A percentile compares a stretch with the other conserved stretches of the same genome.
phyloP scores from a whole-genome alignment of 2,888 invertebrate genomes.

The Graphium colonna region DNA sequence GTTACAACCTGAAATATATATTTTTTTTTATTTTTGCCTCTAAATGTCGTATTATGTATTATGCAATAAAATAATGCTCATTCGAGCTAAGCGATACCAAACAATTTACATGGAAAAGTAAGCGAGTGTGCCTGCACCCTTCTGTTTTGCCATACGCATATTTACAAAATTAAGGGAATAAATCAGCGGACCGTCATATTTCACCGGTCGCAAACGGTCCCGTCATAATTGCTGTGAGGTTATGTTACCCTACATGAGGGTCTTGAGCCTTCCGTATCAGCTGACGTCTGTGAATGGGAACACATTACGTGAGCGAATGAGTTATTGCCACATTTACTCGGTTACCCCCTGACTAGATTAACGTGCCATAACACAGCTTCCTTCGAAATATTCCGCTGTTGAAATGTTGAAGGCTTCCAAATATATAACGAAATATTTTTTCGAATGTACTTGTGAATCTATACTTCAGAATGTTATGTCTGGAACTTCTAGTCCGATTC shows the following conservation, averaged over 20 bases:
- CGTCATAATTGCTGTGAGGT: slow-evolving; percentile 51
- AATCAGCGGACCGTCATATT: slow-evolving; percentile 38
- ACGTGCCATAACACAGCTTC: slow-evolving; percentile 9
- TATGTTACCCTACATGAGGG: neutral
- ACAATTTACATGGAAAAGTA: too few relatives aligned
- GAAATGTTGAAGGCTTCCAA: too few relatives aligned
- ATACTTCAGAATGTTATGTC: too few relatives aligned
- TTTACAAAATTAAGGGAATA: slow-evolving; percentile 24
- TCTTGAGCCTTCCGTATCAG: slow-evolving; percentile 32
- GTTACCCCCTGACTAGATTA: slow-evolving; percentile 42
- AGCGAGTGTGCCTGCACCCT: neutral
- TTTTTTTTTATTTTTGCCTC: too few relatives aligned
- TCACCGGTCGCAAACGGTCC: slow-evolving; percentile 47
- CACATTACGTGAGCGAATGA: slow-evolving; percentile 54
- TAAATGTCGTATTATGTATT: too few relatives aligned
- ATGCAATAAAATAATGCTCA: too few relatives aligned
- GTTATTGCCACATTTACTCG: slow-evolving; percentile 54
- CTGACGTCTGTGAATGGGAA: slow-evolving; percentile 50
- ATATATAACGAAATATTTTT: too few relatives aligned
- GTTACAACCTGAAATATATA: too few relatives aligned
- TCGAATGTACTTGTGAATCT: too few relatives aligned
- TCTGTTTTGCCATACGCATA: neutral
- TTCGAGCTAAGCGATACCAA: too few relatives aligned
- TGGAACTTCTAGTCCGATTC: too few relatives aligned
- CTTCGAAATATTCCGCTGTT: neutral